phyloP scores from a whole-genome alignment of 2,113 vertebrate genomes.

The Thunnus maccoyii region DNA sequence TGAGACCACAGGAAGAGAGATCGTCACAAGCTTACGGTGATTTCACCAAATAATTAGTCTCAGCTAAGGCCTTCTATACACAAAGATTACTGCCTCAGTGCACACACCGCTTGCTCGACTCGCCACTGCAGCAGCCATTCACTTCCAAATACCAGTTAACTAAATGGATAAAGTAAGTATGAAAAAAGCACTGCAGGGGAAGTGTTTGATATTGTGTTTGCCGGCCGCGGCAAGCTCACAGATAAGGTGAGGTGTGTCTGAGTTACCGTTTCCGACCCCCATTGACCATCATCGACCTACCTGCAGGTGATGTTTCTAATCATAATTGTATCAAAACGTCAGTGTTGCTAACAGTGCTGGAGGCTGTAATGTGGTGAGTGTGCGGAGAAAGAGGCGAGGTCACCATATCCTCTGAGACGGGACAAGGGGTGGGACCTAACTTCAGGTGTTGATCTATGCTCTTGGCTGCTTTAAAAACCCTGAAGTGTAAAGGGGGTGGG shows the following conservation, averaged over 20 bases:
- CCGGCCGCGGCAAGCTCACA: constrained; percentile 18
- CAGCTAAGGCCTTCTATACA: constrained; percentile 54
- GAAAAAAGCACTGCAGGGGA: constrained; percentile 35
- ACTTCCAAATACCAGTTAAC: constrained; percentile 37
- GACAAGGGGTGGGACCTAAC: constrained; percentile 64
- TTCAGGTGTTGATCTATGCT: constrained; percentile 74
- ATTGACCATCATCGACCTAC: constrained; percentile 69
- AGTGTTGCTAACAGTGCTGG: constrained; percentile 39
- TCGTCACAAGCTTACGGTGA: constrained; percentile 56
- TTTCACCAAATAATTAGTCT: constrained; percentile 80
- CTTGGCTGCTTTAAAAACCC: constrained; percentile 77
- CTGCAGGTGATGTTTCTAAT: constrained; percentile 75
- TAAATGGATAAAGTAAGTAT: constrained; percentile 15
- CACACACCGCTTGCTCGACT: constrained; percentile 38
- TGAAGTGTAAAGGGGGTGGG: constrained; percentile 60
- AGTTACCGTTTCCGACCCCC: constrained; percentile 39
- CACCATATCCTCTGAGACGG: constrained; percentile 75
- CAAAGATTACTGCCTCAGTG: constrained; percentile 50
- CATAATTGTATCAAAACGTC: constrained; percentile 77
- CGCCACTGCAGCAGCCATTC: constrained; percentile 9
- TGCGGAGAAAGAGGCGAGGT: constrained; percentile 67
- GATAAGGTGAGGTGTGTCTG: constrained; percentile 67
- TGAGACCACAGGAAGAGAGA: constrained; percentile 71
- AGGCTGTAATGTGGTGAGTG: constrained; percentile 56
- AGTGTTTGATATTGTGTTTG: constrained; percentile 56